These are phyloP conservation scores for Drosophila acutilabella DNA, from an alignment of 2,888 invertebrate genomes.

Conservation along the genomic window DNA sequence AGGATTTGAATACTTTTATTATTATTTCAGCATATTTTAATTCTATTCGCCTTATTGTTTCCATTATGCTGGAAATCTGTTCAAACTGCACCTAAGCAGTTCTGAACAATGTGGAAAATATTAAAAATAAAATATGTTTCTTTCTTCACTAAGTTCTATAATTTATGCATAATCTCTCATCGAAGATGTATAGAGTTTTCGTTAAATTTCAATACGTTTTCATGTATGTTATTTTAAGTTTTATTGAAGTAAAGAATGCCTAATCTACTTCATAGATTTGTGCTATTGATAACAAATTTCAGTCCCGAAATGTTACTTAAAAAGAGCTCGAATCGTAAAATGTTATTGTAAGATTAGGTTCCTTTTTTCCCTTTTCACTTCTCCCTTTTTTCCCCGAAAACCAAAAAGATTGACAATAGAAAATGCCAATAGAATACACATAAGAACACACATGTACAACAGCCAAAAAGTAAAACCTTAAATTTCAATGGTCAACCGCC, in stretches of 20 bases:
- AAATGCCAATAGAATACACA: constrained; percentile 45
- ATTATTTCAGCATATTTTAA: too few relatives aligned
- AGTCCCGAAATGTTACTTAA: constrained; percentile 64
- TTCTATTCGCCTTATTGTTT: not conserved
- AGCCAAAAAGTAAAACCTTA: constrained; percentile 44
- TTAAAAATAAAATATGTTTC: constrained; percentile 7
- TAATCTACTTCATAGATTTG: constrained; percentile 42
- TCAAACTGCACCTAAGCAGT: not conserved
- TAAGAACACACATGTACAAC: constrained; percentile 24
- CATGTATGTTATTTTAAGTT: constrained; percentile 53
- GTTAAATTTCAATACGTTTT: constrained; percentile 11
- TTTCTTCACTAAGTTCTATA: constrained; percentile 2
- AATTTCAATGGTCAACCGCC: constrained; percentile 74
- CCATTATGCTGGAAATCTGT: not conserved
- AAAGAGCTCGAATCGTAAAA: constrained; percentile 64
- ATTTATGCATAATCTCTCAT: constrained; percentile 11
- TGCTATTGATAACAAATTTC: constrained; percentile 71
- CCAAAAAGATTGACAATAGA: constrained; percentile 47
- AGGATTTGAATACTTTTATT: too few relatives aligned
- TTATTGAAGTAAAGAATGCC: constrained; percentile 48
- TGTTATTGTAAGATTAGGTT: constrained; percentile 70
- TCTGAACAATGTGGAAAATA: constrained; percentile 3
- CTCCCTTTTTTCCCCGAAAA: constrained; percentile 54
- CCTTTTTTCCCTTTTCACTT: constrained; percentile 43
- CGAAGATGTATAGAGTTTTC: constrained; percentile 1